These are phyloP conservation scores for Monochamus saltuarius DNA, from an alignment of 1,140 invertebrate genomes.

Conservation along the genomic window DNA sequence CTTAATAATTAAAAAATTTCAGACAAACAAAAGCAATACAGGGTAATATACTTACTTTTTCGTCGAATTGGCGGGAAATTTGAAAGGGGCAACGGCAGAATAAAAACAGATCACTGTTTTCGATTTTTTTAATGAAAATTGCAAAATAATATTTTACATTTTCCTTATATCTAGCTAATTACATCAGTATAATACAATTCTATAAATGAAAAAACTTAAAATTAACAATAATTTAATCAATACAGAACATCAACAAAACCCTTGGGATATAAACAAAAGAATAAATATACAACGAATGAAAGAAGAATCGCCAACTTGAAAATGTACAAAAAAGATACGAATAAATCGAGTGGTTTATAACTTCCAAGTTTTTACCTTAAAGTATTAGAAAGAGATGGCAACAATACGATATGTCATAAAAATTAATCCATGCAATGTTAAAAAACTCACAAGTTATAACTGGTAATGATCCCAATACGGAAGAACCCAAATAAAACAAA, in stretches of 20 bases:
- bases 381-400: constrained; percentile 11
- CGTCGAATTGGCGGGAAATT: no score
- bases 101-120: not conserved
- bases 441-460: no score
- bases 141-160: constrained; percentile 46
- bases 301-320: constrained; percentile 3
- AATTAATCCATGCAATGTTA: no score
- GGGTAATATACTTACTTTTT: not conserved
- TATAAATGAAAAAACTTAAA: constrained; percentile 25
- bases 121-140: constrained; percentile 36
- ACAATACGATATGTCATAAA: constrained; percentile 1
- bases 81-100: not conserved
- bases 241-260: constrained; percentile 37
- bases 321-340: constrained; percentile 5
- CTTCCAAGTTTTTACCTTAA: not conserved
- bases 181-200: constrained; percentile 38
- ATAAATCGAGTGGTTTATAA: constrained; percentile 3
- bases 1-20: no score
- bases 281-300: constrained; percentile 21
- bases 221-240: constrained; percentile 41
- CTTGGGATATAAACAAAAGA: constrained; percentile 24
- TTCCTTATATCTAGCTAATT: constrained; percentile 37
- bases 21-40: no score
- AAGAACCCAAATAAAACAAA: not conserved
- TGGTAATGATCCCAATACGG: no score